Evolutionary conservation across 2,113 vertebrate species (phyloP), one percentile per base, ranked within the genome.

Genomic region (Plecturocebus donacophilus): DNA sequence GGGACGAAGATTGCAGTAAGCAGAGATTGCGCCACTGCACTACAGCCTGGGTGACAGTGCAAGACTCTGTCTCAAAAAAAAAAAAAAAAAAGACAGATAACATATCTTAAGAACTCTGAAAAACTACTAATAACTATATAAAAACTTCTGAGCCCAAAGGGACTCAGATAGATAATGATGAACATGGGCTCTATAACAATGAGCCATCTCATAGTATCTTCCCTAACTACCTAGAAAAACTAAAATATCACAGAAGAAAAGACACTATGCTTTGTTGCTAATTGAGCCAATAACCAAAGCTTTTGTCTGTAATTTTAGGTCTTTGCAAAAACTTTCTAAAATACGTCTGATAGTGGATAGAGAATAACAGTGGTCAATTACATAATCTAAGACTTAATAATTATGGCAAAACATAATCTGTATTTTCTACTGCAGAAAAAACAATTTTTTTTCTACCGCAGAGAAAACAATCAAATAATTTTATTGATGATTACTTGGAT

Each of bases 271-370:
- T 98, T 94, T 96, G 92, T 94, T 89, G 94, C 89, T 98, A 98
- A 98, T 97, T 97, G 96, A 97, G 94, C 96, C 97, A 97, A 98
- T 98, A 98, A 98, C 97, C 96, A 97, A 98, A 97, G 73, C 93
- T 97, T 97, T 90, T 95, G 96, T 76, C 73, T 98, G 87, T 84
- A 86, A 75, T 95, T 98, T 88, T 87, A 92, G 95, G 89, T 94
- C 87, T 80, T 76, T 90, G 91, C 90, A 97, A 94, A 98, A 97
- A 94, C 95, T 98, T 97, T 93, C 88, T 95, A 97, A 98, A 98
- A 98, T 94, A 92, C 94, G 95, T 96, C 97, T 98, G 97, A 97
- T 97, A 97, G 96, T 21, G 92, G 96, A 95, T 90, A 95, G 90
- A 98, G 97, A 82, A 96, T 91, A 98, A 97, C 93, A 88, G 90